Conservation (phyloP, 2,797 vertebrate genomes). For the Psittacula echo region DNA sequence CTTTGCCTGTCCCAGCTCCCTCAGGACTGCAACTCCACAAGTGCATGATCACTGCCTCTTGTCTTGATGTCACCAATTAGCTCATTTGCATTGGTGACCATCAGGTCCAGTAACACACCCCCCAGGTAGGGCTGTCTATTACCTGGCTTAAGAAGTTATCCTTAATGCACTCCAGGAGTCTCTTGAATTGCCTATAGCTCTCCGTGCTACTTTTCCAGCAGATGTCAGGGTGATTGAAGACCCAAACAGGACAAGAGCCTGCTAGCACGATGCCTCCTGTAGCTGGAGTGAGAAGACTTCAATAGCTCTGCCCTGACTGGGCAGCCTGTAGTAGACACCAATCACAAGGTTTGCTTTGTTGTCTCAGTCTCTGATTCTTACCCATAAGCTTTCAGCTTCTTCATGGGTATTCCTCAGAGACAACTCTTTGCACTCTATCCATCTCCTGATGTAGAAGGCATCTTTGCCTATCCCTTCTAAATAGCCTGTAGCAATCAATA, state of each 20-base stretch:
- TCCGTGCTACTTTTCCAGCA: background rate
- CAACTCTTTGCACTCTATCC: background rate
- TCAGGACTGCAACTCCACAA: background rate
- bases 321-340: background rate
- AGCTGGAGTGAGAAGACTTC: background rate
- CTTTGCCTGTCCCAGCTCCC: background rate
- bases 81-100: background rate
- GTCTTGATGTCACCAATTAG: background rate
- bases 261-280: background rate
- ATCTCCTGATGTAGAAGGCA: background rate
- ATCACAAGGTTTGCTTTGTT: background rate
- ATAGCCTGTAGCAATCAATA: background rate
- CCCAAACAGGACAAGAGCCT: background rate
- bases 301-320: background rate
- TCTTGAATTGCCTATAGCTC: background rate
- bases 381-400: background rate
- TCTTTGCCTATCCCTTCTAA: background rate
- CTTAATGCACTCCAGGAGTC: background rate
- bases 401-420: background rate
- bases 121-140: background rate
- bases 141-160: background rate
- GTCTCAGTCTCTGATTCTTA: background rate
- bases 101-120: background rate
- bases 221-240: background rate
- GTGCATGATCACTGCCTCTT: background rate